phyloP scores from a whole-genome alignment of 2,797 vertebrate species.

The Syndactyla subalaris region DNA sequence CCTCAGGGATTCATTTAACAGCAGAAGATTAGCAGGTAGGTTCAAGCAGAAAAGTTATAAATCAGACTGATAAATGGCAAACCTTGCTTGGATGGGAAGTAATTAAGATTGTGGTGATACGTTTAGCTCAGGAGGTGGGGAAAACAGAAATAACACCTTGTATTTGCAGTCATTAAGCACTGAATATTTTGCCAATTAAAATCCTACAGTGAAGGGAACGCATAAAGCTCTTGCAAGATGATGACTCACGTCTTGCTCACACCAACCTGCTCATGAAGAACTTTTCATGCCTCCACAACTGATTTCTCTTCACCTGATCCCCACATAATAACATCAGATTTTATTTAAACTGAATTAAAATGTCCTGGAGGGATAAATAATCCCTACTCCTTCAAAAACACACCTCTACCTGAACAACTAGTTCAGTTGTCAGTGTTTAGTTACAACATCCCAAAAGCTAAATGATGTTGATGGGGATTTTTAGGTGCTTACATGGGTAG shows the following conservation, averaged over 20 bases:
- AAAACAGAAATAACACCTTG: conserved; percentile 5
- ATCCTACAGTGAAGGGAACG: not conserved
- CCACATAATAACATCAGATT: not conserved
- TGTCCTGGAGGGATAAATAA: not conserved
- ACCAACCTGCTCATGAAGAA: not conserved
- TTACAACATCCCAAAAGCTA: not conserved
- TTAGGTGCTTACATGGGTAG: not conserved
- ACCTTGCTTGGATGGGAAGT: not conserved
- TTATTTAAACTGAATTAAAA: not conserved
- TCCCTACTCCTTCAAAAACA: not conserved
- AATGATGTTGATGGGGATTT: not conserved
- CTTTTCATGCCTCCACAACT: not conserved
- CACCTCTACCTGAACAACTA: not conserved
- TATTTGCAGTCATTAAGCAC: not conserved
- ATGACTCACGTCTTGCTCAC: conserved; percentile 14
- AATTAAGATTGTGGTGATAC: conserved; percentile 20
- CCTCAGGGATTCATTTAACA: not conserved
- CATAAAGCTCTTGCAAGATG: not conserved
- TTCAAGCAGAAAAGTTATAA: not conserved
- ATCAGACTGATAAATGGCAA: not conserved
- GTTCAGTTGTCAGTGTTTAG: not conserved
- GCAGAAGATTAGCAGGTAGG: not conserved
- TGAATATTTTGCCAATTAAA: conserved; percentile 47
- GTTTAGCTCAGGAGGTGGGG: not conserved
- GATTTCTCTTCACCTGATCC: not conserved